Evolutionary conservation across 2,888 invertebrate species (phyloP).

Genomic region (Erebia palarica): DNA sequence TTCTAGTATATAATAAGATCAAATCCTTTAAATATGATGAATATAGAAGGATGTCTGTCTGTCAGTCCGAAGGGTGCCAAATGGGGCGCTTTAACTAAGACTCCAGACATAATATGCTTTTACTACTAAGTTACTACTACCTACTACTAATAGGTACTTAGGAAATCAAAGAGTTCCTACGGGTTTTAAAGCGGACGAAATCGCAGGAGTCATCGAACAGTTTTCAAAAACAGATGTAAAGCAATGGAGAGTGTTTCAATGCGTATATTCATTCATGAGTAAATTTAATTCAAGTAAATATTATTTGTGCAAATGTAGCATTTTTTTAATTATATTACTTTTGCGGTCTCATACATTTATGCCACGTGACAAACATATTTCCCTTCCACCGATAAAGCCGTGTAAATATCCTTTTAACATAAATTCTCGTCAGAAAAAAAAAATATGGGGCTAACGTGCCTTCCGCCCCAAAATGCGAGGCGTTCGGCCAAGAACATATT

Average conservation of each 20-base stretch:
- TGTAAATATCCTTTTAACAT: slow-evolving; percentile 54
- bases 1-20: too few relatives aligned
- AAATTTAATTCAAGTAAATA: neutral
- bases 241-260: neutral
- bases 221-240: neutral
- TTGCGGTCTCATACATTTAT: slow-evolving; percentile 22
- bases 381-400: slow-evolving; percentile 35
- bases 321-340: slow-evolving; percentile 12
- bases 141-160: too few relatives aligned
- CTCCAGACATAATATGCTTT: too few relatives aligned
- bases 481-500: slow-evolving; percentile 41
- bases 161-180: too few relatives aligned
- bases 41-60: too few relatives aligned
- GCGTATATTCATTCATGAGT: neutral
- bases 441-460: slow-evolving; percentile 37
- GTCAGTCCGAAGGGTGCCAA: too few relatives aligned
- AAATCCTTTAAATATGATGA: too few relatives aligned
- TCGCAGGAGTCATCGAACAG: too few relatives aligned
- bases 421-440: slow-evolving; percentile 53
- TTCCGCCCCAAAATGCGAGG: slow-evolving; percentile 37
- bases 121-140: too few relatives aligned
- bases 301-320: slow-evolving; percentile 10
- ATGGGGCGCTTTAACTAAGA: too few relatives aligned
- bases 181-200: too few relatives aligned
- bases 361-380: slow-evolving; percentile 31